Evolutionary conservation across 2,113 vertebrate genomes (phyloP).

Genomic region (Piaya cayana): DNA sequence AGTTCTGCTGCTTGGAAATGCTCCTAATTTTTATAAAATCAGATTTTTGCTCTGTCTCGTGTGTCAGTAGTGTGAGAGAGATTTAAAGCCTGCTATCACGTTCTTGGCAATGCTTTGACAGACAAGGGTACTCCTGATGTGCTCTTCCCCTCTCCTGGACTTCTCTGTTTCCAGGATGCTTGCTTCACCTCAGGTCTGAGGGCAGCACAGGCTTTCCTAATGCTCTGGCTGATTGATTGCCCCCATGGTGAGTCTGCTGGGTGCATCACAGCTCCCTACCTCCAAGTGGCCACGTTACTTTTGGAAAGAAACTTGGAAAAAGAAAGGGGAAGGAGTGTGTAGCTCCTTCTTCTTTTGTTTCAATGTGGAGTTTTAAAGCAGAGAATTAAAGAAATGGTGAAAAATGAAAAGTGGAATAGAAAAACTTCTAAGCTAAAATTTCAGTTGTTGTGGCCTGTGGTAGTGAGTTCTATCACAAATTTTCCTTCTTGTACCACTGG

Average conservation of each 20-base stretch:
- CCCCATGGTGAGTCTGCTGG: neutral
- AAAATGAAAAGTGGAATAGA: neutral
- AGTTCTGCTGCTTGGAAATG: neutral
- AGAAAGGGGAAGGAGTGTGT: neutral
- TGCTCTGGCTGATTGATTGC: neutral
- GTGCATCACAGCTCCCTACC: neutral
- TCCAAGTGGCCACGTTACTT: neutral
- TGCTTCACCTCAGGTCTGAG: fast-evolving
- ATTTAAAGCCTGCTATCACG: neutral
- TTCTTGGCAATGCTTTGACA: neutral
- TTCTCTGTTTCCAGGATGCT: neutral
- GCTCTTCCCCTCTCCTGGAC: neutral
- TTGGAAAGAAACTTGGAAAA: neutral
- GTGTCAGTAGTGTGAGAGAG: neutral
- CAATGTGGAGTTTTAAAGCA: neutral
- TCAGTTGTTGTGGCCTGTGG: neutral
- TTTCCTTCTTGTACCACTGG: neutral
- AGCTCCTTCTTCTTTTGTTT: neutral
- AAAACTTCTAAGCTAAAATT: neutral
- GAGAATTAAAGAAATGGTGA: neutral
- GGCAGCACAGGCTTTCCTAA: neutral
- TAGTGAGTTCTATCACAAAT: neutral
- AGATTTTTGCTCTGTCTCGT: neutral
- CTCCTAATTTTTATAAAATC: neutral
- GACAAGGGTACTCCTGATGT: neutral